These are phyloP conservation scores for Parasteatoda tepidariorum DNA, from an alignment of 1,140 invertebrate genomes.

Conservation along the genomic window DNA sequence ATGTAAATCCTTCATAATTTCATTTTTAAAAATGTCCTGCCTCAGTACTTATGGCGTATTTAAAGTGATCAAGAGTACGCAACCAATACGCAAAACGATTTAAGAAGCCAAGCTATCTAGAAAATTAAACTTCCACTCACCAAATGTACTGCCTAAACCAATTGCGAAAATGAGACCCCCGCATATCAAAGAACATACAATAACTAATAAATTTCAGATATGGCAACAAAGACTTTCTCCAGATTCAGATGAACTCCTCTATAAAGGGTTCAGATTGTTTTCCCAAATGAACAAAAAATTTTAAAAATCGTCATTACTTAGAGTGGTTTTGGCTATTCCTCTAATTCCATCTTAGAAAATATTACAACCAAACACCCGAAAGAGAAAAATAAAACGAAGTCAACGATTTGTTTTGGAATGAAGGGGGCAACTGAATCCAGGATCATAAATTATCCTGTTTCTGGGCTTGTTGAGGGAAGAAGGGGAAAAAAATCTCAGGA, in stretches of 20 bases:
- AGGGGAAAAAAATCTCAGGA: neutral
- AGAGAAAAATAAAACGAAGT: neutral
- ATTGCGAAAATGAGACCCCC: too few relatives aligned
- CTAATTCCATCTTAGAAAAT: conserved; percentile 25
- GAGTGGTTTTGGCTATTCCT: conserved; percentile 47
- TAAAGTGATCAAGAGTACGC: too few relatives aligned
- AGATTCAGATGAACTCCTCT: neutral
- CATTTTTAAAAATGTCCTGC: too few relatives aligned
- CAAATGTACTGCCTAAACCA: too few relatives aligned
- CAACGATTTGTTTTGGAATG: conserved; percentile 35
- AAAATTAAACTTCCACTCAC: neutral
- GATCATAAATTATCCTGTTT: conserved; percentile 30
- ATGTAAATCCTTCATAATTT: too few relatives aligned
- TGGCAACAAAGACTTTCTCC: neutral
- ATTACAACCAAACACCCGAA: neutral
- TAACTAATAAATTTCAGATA: conserved; percentile 24
- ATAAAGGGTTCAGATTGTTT: neutral
- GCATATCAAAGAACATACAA: conserved; percentile 4
- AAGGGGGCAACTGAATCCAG: neutral
- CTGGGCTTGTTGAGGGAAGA: neutral
- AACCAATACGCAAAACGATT: too few relatives aligned
- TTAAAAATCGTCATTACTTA: conserved; percentile 10
- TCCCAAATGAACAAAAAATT: neutral
- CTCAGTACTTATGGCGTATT: too few relatives aligned
- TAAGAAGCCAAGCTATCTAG: too few relatives aligned